These are phyloP conservation scores for Eulemur coronatus DNA, from an alignment of 2,797 vertebrate genomes.

Conservation along the genomic window DNA sequence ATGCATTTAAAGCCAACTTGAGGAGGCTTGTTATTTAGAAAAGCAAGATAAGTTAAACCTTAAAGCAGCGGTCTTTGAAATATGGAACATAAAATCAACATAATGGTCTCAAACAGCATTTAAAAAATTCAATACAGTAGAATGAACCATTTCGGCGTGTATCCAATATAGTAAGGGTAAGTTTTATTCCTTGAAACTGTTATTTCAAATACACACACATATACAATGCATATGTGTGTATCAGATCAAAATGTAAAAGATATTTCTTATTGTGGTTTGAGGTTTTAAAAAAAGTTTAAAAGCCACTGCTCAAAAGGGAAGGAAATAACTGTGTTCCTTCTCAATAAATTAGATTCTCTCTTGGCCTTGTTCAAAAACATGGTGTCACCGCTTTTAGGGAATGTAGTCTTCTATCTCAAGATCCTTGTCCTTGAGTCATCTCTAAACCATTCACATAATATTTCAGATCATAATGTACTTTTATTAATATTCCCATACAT, in stretches of 20 bases:
- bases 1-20: neutral
- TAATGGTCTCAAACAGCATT: neutral
- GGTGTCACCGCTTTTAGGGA: neutral
- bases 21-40: neutral
- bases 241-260: neutral
- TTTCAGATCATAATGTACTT: neutral
- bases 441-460: neutral
- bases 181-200: neutral
- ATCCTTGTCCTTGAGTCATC: slow-evolving; percentile 17
- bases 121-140: slow-evolving; percentile 2
- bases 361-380: slow-evolving; percentile 32
- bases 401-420: neutral
- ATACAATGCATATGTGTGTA: neutral
- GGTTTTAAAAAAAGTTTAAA: slow-evolving; percentile 16
- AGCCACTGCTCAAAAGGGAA: slow-evolving; percentile 5
- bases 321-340: slow-evolving; percentile 9
- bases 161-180: neutral
- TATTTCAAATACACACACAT: neutral
- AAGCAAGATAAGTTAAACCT: slow-evolving; percentile 11
- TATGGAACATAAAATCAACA: neutral
- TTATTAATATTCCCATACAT: slow-evolving; percentile 10
- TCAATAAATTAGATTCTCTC: slow-evolving; percentile 9
- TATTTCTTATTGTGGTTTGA: slow-evolving; percentile 12
- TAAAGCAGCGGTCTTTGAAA: neutral
- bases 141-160: neutral